Conservation (phyloP, 2,888 invertebrate genomes). For the Gastracanthus pulcherrimus region DNA sequence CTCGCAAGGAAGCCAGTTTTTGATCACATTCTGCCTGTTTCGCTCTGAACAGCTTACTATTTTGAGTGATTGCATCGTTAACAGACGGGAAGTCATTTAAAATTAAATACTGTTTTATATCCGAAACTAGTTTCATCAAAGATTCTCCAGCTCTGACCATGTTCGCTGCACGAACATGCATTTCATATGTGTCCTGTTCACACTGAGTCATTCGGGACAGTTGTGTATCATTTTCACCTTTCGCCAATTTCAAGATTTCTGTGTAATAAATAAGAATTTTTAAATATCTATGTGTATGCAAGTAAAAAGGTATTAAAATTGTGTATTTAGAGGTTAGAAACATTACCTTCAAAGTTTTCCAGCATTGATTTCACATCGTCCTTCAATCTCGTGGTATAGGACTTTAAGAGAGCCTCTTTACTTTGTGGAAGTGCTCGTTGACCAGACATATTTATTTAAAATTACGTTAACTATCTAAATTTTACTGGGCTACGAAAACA, state of each 20-base stretch:
- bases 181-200: slow-evolving; percentile 97
- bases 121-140: slow-evolving; percentile 96
- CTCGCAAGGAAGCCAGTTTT: slow-evolving; percentile 93
- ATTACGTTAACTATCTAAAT: neutral
- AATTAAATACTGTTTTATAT: slow-evolving; percentile 98
- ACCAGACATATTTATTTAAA: slow-evolving; percentile 67
- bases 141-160: slow-evolving; percentile 98
- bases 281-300: neutral
- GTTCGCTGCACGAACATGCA: slow-evolving; percentile 97
- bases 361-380: slow-evolving; percentile 98
- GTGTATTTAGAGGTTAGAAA: slow-evolving; percentile 61
- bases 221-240: slow-evolving; percentile 94
- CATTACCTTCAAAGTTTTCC: slow-evolving; percentile 95
- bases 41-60: slow-evolving; percentile 92
- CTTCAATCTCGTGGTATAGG: slow-evolving; percentile 95
- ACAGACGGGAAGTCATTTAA: slow-evolving; percentile 99
- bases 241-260: slow-evolving; percentile 94
- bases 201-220: slow-evolving; percentile 93
- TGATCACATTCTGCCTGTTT: slow-evolving; percentile 96
- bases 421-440: slow-evolving; percentile 90
- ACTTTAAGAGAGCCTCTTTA: slow-evolving; percentile 96
- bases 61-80: slow-evolving; percentile 97
- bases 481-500: neutral
- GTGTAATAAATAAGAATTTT: slow-evolving; percentile 74
- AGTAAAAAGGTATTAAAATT: neutral